Conservation (phyloP, 2,113 vertebrate genomes). For the Kryptolebias marmoratus region DNA sequence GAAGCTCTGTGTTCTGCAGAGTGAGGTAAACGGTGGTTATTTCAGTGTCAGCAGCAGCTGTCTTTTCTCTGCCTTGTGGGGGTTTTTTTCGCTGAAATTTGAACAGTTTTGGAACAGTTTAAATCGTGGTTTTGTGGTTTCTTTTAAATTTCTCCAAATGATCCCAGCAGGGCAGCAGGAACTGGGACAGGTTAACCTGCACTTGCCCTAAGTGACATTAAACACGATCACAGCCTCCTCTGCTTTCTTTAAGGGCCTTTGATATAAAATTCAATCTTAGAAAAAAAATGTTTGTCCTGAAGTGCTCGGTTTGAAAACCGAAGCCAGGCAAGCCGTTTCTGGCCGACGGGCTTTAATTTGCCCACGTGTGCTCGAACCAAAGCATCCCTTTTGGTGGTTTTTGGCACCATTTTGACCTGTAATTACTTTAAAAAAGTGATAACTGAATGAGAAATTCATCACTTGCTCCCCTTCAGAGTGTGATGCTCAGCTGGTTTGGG, state of each 20-base stretch:
- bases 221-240: too few species aligned
- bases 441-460: background rate
- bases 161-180: background rate
- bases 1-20: background rate
- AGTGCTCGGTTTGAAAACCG: too few species aligned
- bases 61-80: background rate
- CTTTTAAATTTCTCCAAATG: background rate
- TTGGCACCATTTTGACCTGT: background rate
- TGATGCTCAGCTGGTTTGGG: conserved; percentile 7
- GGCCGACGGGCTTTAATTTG: too few species aligned
- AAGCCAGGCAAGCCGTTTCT: too few species aligned
- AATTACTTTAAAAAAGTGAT: background rate
- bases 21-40: background rate
- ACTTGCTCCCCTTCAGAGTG: background rate
- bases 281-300: too few species aligned
- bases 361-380: too few species aligned
- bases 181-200: background rate
- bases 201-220: background rate
- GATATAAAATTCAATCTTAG: too few species aligned
- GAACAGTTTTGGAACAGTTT: background rate
- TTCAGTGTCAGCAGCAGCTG: background rate
- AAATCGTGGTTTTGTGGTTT: background rate
- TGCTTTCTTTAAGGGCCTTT: too few species aligned
- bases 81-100: background rate
- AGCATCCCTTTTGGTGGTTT: too few species aligned